phyloP scores from a whole-genome alignment of 2,113 vertebrate species.

The Pipra filicauda region DNA sequence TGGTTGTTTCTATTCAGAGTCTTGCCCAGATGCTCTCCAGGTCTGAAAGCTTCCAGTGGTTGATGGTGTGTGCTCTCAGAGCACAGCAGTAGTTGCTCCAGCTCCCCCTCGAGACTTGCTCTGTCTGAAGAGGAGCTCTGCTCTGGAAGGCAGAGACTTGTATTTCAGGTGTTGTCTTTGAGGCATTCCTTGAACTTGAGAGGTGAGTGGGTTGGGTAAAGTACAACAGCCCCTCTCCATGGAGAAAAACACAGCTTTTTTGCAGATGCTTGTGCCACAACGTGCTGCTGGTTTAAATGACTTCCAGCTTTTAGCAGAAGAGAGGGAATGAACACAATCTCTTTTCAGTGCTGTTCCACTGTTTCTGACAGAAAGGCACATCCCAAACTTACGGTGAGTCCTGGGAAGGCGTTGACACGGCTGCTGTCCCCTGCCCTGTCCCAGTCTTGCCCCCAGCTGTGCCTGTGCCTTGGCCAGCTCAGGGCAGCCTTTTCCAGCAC shows the following conservation, averaged over 20 bases:
- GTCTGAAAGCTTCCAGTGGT: neutral
- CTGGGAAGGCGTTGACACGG: fast-evolving
- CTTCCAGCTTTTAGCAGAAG: neutral
- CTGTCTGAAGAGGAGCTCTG: neutral
- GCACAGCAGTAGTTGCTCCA: neutral
- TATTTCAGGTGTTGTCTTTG: neutral
- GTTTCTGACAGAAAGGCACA: neutral
- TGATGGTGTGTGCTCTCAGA: neutral
- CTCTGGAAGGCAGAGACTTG: neutral
- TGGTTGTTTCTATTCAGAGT: neutral
- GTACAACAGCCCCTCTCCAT: fast-evolving
- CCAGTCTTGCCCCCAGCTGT: neutral
- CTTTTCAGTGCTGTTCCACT: neutral
- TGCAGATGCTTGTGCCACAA: neutral
- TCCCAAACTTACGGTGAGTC: neutral
- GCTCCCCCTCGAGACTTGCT: neutral
- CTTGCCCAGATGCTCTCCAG: neutral
- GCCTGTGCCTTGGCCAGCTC: neutral
- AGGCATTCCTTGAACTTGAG: neutral
- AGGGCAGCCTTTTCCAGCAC: neutral
- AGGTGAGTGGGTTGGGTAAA: neutral
- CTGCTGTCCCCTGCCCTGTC: neutral
- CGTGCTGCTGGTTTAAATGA: neutral
- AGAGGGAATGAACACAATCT: neutral
- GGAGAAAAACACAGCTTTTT: neutral